Evolutionary conservation across 2,888 invertebrate genomes (phyloP).

Genomic region (Leucophenga maculata): DNA sequence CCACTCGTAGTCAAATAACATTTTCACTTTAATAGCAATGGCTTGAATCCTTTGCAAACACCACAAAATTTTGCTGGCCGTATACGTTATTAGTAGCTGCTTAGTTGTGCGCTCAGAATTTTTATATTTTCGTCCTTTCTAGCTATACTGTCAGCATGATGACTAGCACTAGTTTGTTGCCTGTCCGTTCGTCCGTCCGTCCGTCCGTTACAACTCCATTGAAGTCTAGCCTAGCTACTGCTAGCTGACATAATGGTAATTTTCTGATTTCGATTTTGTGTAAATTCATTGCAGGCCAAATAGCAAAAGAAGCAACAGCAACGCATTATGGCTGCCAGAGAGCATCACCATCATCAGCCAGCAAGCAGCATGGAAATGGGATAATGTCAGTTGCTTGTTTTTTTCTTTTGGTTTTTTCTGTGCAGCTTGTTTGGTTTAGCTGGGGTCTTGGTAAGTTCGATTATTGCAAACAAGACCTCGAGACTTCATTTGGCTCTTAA

Average conservation of each 20-base stretch:
- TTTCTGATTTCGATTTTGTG: slow-evolving; percentile 63
- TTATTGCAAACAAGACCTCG: neutral
- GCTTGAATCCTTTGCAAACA: neutral
- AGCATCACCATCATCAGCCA: neutral
- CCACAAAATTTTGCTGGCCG: neutral
- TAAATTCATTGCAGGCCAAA: slow-evolving; percentile 56
- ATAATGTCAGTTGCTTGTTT: slow-evolving; percentile 5
- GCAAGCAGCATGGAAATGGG: neutral
- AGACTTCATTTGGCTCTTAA: neutral
- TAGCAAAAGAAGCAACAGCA: neutral
- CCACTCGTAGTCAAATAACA: slow-evolving; percentile 48
- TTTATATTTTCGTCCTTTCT: slow-evolving; percentile 8
- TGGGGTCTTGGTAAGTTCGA: neutral
- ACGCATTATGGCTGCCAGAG: slow-evolving; percentile 13
- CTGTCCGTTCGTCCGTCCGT: neutral
- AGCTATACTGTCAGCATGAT: neutral
- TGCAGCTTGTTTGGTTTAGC: neutral
- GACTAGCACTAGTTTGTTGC: neutral
- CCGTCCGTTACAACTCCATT: slow-evolving; percentile 56
- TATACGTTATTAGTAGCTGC: neutral
- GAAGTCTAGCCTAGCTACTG: slow-evolving; percentile 55
- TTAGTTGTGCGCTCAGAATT: neutral
- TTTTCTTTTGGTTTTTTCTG: neutral
- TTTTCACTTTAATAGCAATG: slow-evolving; percentile 62
- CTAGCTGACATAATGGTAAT: slow-evolving; percentile 58